Conservation (phyloP, 1,140 invertebrate genomes). For the Drosophila repletoides region DNA sequence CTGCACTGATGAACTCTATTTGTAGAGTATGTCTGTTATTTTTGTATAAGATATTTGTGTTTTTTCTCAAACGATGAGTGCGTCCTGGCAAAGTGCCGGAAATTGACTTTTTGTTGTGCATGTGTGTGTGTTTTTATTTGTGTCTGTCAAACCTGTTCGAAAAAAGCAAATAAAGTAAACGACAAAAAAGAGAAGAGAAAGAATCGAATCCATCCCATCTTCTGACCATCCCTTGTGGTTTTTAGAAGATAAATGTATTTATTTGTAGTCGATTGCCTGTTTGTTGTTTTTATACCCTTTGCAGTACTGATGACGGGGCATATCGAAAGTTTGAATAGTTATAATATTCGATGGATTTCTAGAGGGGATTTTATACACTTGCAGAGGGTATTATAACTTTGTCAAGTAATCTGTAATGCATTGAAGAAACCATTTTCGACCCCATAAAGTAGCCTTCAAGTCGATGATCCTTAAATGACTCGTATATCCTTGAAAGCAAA, state of each 20-base stretch:
- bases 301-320: not conserved
- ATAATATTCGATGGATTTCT: too few relatives aligned
- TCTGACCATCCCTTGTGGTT: constrained; percentile 4
- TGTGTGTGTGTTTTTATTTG: constrained; percentile 21
- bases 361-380: too few relatives aligned
- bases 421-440: too few relatives aligned
- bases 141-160: constrained; percentile 6
- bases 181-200: not conserved
- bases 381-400: too few relatives aligned
- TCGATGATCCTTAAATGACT: too few relatives aligned
- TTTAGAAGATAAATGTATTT: constrained; percentile 46
- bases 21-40: not conserved
- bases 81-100: constrained; percentile 27
- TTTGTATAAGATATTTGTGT: not conserved
- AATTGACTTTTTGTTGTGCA: constrained; percentile 42
- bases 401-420: too few relatives aligned
- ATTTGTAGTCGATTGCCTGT: constrained; percentile 15
- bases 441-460: too few relatives aligned
- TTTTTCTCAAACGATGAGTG: not conserved
- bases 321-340: too few relatives aligned
- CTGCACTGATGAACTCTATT: not conserved
- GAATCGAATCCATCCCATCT: not conserved
- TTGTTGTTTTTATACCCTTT: not conserved
- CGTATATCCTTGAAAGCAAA: too few relatives aligned
- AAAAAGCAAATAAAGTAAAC: constrained; percentile 18